Percentiles rank a stretch among this genome's conserved stretches.
Evolutionary conservation across 1,140 invertebrate genomes (phyloP).

Genomic region (Psix sp.): DNA sequence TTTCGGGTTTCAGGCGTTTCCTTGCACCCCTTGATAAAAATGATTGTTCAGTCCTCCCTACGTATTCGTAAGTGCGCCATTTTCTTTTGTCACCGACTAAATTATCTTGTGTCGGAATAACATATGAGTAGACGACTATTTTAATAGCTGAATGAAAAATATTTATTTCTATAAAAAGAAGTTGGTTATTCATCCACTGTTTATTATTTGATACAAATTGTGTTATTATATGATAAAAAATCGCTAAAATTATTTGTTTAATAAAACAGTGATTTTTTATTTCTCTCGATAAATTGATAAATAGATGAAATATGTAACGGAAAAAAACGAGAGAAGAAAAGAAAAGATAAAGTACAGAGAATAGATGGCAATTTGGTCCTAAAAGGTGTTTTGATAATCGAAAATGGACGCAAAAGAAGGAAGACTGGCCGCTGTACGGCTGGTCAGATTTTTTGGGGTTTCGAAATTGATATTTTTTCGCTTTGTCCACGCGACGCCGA

Average conservation of each 20-base stretch:
- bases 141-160: not conserved
- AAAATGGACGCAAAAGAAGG: conserved; percentile 21
- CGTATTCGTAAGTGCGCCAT: conserved; percentile 29
- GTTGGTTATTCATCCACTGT: no score
- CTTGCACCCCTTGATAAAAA: conserved; percentile 52
- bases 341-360: not conserved
- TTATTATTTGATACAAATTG: no score
- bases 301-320: no score
- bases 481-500: conserved; percentile 61
- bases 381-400: conserved; percentile 41
- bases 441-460: conserved; percentile 63
- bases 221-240: no score
- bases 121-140: conserved; percentile 10
- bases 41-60: conserved; percentile 26
- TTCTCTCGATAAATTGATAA: no score
- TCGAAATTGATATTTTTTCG: conserved; percentile 70
- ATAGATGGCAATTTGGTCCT: conserved; percentile 15
- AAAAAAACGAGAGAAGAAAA: no score
- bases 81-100: conserved; percentile 41
- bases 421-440: conserved; percentile 29
- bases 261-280: no score
- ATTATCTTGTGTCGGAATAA: conserved; percentile 17
- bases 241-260: no score
- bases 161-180: no score
- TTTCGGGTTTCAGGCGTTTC: conserved; percentile 57